These are phyloP conservation scores for Callithrix jacchus DNA, from an alignment of 2,113 vertebrate genomes.

Conservation along the genomic window DNA sequence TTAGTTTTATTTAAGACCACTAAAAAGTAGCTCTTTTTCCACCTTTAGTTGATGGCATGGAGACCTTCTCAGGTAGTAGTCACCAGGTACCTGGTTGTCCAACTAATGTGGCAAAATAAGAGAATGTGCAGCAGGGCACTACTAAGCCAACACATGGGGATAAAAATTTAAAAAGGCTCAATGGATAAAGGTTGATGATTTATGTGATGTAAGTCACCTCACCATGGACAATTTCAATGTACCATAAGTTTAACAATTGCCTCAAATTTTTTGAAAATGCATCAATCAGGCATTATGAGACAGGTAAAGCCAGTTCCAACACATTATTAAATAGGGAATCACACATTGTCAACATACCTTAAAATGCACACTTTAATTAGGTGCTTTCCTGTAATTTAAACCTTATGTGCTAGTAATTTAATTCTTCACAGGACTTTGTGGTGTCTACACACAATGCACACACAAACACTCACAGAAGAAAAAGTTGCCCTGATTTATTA, in stretches of 20 bases:
- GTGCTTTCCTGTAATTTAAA: neutral
- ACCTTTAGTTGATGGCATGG: neutral
- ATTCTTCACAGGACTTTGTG: neutral
- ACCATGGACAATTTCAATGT: neutral
- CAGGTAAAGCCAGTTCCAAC: neutral
- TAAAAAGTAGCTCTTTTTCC: neutral
- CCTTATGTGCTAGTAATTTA: neutral
- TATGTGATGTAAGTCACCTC: neutral
- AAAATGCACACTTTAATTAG: neutral
- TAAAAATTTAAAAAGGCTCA: neutral
- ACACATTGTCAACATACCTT: neutral
- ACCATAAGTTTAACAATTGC: neutral
- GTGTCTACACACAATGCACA: neutral
- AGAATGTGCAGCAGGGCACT: neutral
- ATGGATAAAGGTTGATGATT: too few species aligned
- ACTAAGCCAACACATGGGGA: accelerated
- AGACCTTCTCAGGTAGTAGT: neutral
- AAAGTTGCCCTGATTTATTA: neutral
- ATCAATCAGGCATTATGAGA: neutral
- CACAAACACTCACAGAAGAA: too few species aligned
- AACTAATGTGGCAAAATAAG: neutral
- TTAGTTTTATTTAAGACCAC: neutral
- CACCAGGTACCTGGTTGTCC: neutral
- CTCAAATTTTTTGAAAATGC: neutral
- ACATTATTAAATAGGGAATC: neutral